A percentile compares a stretch with the other conserved stretches of the same genome.
phyloP scores from a whole-genome alignment of 2,888 invertebrate genomes.

The Bellardia pandia region DNA sequence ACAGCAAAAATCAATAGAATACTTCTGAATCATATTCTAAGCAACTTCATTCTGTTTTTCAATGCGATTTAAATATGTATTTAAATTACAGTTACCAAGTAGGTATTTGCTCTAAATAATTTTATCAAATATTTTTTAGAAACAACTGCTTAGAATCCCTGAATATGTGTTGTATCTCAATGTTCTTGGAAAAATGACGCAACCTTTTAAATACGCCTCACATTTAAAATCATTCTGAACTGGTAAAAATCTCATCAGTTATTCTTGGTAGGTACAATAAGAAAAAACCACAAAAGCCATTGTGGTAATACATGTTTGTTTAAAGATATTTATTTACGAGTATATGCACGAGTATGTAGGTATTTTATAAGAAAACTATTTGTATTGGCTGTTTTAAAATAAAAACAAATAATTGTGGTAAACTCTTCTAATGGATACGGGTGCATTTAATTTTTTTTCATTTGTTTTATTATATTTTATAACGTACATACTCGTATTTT shows the following conservation, averaged over 20 bases:
- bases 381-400: background rate
- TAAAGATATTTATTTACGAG: background rate
- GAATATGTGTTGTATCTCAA: too few relatives aligned
- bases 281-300: background rate
- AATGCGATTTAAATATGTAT: too few relatives aligned
- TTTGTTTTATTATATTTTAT: background rate
- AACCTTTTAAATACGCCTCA: conserved; percentile 10
- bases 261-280: background rate
- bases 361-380: background rate
- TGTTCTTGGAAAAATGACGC: background rate
- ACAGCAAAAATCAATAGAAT: too few relatives aligned
- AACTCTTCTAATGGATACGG: too few relatives aligned
- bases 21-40: too few relatives aligned
- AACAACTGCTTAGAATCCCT: too few relatives aligned
- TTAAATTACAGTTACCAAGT: too few relatives aligned
- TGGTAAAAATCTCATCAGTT: background rate
- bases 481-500: background rate
- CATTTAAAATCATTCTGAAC: conserved; percentile 1
- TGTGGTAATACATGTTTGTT: background rate
- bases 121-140: too few relatives aligned
- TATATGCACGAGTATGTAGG: background rate
- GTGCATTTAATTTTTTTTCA: too few relatives aligned
- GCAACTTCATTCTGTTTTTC: too few relatives aligned
- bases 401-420: background rate
- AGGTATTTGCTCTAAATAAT: too few relatives aligned